Conservation (phyloP, 1,140 invertebrate species). For the Sycophaga agraensis region DNA sequence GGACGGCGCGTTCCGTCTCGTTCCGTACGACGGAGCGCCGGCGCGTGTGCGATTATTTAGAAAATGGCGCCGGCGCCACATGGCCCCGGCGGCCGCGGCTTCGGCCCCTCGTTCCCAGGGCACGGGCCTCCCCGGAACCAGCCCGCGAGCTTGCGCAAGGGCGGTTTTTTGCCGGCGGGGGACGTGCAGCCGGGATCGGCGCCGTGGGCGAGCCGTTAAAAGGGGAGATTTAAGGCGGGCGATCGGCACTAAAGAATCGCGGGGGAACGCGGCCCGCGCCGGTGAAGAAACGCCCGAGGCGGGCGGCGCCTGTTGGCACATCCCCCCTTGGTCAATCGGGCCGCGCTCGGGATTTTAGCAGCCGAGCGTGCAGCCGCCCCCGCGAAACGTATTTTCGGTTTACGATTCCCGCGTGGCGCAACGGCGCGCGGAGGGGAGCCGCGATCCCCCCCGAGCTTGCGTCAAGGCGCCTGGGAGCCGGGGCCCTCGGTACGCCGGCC, state of each 20-base stretch:
- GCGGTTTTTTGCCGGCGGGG: too few relatives aligned
- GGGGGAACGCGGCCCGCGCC: too few relatives aligned
- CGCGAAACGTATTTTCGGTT: neutral
- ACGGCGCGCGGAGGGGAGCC: neutral
- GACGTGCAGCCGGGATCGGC: too few relatives aligned
- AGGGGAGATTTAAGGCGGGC: slow-evolving; percentile 11
- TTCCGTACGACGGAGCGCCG: slow-evolving; percentile 6
- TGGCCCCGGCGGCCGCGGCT: too few relatives aligned
- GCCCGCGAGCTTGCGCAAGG: neutral
- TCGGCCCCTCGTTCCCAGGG: too few relatives aligned
- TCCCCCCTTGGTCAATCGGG: slow-evolving; percentile 15
- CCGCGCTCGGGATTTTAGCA: slow-evolving; percentile 19
- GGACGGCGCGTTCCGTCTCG: slow-evolving; percentile 16
- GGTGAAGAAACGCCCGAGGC: too few relatives aligned
- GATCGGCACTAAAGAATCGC: slow-evolving; percentile 25
- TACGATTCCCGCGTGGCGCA: slow-evolving; percentile 8
- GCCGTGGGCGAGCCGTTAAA: neutral
- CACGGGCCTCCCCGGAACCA: too few relatives aligned
- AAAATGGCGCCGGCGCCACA: slow-evolving; percentile 28
- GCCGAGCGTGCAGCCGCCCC: slow-evolving; percentile 9
- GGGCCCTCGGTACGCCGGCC: too few relatives aligned
- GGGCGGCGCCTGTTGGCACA: slow-evolving; percentile 23
- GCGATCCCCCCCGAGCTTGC: too few relatives aligned
- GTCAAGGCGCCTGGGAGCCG: too few relatives aligned
- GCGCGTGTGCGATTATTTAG: neutral